These are phyloP conservation scores for Dorcus hopei DNA, from an alignment of 2,888 invertebrate species.

Conservation along the genomic window DNA sequence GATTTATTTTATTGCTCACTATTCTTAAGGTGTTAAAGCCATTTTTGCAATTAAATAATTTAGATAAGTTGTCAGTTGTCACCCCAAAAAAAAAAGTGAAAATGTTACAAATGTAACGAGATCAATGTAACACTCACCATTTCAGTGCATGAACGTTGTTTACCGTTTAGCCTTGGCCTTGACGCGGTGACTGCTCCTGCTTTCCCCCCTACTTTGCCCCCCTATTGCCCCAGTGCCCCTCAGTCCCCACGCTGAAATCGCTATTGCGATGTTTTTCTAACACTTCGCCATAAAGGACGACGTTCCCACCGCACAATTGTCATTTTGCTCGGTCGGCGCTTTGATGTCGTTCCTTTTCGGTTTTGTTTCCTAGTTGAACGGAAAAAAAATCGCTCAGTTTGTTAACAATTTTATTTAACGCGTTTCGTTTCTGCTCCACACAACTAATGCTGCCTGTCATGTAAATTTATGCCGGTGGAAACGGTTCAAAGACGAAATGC, in stretches of 20 bases:
- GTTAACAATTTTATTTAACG: no score
- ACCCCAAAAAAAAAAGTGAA: not conserved
- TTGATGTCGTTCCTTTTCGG: slow-evolving; percentile 1
- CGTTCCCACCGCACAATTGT: slow-evolving; percentile 24
- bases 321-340: slow-evolving; percentile 19
- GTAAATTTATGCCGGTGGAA: no score
- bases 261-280: slow-evolving; percentile 14
- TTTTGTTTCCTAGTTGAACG: no score
- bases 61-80: no score
- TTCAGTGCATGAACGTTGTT: slow-evolving; percentile 32
- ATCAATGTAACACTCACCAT: slow-evolving; percentile 3
- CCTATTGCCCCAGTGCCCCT: slow-evolving; percentile 41
- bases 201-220: slow-evolving; percentile 31
- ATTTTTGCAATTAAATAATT: no score
- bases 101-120: slow-evolving; percentile 1
- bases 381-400: no score
- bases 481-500: no score
- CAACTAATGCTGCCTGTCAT: no score
- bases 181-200: slow-evolving; percentile 41
- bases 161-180: slow-evolving; percentile 43
- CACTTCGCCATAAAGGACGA: not conserved
- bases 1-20: no score
- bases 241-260: slow-evolving; percentile 21
- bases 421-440: no score
- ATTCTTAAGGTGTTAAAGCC: no score